Percentiles rank a stretch among this genome's conserved stretches.
Evolutionary conservation across 2,888 invertebrate species (phyloP).

Genomic region (Esperia sulphurella): DNA sequence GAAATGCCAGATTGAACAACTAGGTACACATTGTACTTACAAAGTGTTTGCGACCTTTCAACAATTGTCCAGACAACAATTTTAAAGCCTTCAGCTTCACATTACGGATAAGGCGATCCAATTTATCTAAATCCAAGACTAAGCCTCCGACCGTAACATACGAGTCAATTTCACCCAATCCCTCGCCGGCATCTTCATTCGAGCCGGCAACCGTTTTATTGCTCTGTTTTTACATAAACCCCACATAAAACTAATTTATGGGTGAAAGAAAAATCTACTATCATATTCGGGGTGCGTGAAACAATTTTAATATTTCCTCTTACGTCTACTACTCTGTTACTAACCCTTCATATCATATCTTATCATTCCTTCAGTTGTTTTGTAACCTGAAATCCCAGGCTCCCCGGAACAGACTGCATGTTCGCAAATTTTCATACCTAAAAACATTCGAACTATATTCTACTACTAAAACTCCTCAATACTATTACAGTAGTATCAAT

Average conservation of each 20-base stretch:
- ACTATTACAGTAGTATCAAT: no score
- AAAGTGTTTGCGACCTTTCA: no score
- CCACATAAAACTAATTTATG: conserved; percentile 62
- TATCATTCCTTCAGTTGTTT: no score
- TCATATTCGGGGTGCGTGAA: conserved; percentile 12
- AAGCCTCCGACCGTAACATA: conserved; percentile 15
- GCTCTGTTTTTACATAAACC: conserved; percentile 60
- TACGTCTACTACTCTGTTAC: background rate
- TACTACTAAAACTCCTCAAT: no score
- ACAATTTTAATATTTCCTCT: conserved; percentile 12
- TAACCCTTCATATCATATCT: no score
- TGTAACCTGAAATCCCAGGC: no score
- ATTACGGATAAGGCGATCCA: background rate
- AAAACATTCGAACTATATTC: no score
- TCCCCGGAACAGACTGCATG: no score
- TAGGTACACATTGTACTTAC: no score
- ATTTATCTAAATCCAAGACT: conserved; percentile 6
- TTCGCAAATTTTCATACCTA: no score
- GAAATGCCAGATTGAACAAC: no score
- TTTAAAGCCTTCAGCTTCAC: background rate
- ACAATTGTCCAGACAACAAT: no score
- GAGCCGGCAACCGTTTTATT: conserved; percentile 48
- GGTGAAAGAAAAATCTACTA: conserved; percentile 21
- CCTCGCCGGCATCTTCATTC: conserved; percentile 36
- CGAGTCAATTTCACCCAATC: conserved; percentile 30